Evolutionary conservation across 1,140 invertebrate species (phyloP), one percentile per base, ranked within the genome.

Genomic region (Parasteatoda tepidariorum): DNA sequence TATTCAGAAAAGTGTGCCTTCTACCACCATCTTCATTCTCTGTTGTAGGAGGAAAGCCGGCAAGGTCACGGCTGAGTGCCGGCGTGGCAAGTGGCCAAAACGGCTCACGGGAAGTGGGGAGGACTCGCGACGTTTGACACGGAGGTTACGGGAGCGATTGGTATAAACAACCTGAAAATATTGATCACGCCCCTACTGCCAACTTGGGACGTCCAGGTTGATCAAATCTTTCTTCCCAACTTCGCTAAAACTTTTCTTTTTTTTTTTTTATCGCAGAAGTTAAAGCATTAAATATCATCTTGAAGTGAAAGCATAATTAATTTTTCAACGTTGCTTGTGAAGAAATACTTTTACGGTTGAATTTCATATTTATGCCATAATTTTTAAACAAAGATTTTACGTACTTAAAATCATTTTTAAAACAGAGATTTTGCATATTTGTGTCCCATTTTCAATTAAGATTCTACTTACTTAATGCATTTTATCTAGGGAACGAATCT

Each of bases 21-120:
- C 38, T 57, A 26, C 70, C 70, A 48, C 38, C 41, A 54, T 30
- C 22, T 24, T 22, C 9, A n/a, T 26, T 57, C 24, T 57, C 70
- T 26, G 38, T 41, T 31, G 48, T 28, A 54, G 41, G 38, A 41
- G 70, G n/a, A 30, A 22, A 33, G 30, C 28, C 73, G 57, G 62
- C 38, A 78, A 78, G 76, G 76, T 79, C 76, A 79, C 62, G 76
- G 76, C n/a, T 67, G 62, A 33, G 68, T 48, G 41, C 30, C 41
- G 48, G 64, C 61, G 54, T 76, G 76, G 76, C 76, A 79, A 67
- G 64, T 38, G 76, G 76, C 76, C 76, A 79, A 57, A 68, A 55
- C 26, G 61, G 61, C 61, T 11, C 15, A 28, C 59, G 76, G 76
- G 62, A 62, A 22, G 64, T 28, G 67, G 13, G 15, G 59, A 13